Conservation (phyloP, 2,888 invertebrate species). For the Plebejus argus region DNA sequence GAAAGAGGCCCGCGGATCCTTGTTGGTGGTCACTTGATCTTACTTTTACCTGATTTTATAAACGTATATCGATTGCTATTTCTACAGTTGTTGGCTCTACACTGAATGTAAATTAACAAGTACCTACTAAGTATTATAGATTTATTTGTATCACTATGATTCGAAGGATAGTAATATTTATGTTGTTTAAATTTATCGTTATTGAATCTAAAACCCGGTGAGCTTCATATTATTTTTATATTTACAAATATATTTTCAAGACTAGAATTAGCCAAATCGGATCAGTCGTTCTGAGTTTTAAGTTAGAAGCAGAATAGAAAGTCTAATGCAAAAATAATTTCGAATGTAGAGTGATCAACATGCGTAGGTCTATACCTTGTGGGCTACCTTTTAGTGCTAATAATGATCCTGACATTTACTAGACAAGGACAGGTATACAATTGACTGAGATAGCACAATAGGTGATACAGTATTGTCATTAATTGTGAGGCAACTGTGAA, state of each 20-base stretch:
- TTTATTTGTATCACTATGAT: not conserved
- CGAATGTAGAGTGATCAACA: not conserved
- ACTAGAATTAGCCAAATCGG: too few species aligned
- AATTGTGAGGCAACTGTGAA: constrained; percentile 24
- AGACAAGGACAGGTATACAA: constrained; percentile 25
- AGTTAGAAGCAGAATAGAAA: not conserved
- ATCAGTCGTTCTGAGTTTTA: not conserved
- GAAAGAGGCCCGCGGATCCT: not conserved
- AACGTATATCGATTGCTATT: too few species aligned
- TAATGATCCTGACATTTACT: constrained; percentile 23
- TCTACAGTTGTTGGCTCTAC: too few species aligned
- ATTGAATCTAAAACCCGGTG: too few species aligned
- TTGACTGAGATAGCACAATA: constrained; percentile 20
- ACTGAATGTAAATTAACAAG: too few species aligned
- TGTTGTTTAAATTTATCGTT: not conserved
- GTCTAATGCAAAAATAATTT: not conserved
- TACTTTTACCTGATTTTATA: not conserved
- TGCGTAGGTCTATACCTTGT: not conserved
- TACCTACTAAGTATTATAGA: too few species aligned
- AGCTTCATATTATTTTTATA: too few species aligned
- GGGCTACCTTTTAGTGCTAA: not conserved
- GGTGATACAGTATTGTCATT: constrained; percentile 25
- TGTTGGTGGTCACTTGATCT: not conserved
- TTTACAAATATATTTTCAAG: too few species aligned
- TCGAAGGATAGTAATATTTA: not conserved